Percentiles rank a stretch among this genome's conserved stretches.
Conservation (phyloP, 2,888 invertebrate species). For the Holacanthella duospinosa region DNA sequence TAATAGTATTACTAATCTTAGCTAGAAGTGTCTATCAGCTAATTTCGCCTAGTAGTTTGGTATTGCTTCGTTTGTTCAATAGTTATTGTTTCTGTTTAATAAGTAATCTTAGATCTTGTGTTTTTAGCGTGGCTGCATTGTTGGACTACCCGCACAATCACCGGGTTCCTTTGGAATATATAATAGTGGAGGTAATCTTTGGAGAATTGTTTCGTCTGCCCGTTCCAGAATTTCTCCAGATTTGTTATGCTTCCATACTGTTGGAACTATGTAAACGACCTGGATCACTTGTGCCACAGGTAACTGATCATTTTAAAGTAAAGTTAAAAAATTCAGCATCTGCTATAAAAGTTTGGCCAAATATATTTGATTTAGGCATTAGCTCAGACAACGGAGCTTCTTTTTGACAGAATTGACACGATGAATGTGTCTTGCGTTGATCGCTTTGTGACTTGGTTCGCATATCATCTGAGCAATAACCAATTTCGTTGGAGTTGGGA, state of each 20-base stretch:
- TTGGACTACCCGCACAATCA: constrained; percentile 84
- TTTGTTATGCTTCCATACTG: constrained; percentile 85
- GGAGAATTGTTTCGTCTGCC: constrained; percentile 89
- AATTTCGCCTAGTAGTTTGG: not conserved
- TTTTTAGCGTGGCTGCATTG: constrained; percentile 65
- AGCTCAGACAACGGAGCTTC: constrained; percentile 93
- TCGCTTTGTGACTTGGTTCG: constrained; percentile 93
- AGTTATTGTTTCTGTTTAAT: not conserved
- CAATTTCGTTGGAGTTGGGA: constrained; percentile 99
- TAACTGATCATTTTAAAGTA: constrained; percentile 34
- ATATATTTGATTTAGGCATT: constrained; percentile 49
- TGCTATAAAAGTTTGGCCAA: not conserved
- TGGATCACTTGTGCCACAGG: constrained; percentile 92
- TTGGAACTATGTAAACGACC: constrained; percentile 95
- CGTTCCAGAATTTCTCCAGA: constrained; percentile 73
- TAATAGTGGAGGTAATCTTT: constrained; percentile 95
- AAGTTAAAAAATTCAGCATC: not conserved
- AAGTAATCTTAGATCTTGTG: not conserved
- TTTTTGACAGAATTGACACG: constrained; percentile 88
- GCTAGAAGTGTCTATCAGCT: too few relatives aligned
- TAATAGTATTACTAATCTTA: too few relatives aligned
- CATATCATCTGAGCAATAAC: constrained; percentile 96
- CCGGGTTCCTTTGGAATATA: constrained; percentile 93
- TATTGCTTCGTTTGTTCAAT: constrained; percentile 1
- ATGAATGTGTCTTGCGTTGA: constrained; percentile 97